A percentile compares a stretch with the other conserved stretches of the same genome.
Conservation (phyloP, 2,888 invertebrate species). For the Magallana nippona region DNA sequence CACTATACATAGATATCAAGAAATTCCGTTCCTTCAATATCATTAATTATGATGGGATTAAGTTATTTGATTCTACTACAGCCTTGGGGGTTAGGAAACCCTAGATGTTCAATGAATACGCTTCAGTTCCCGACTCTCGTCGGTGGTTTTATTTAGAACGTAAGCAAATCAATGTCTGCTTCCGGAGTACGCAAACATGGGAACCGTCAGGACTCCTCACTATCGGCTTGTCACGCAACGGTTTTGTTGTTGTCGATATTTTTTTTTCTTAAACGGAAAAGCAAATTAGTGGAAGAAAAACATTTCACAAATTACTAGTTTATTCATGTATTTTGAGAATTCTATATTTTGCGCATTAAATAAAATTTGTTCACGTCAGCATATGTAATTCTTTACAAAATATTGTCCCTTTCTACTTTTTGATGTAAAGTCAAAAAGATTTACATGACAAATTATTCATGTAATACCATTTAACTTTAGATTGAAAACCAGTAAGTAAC, state of each 20-base stretch:
- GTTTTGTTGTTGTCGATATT: neutral
- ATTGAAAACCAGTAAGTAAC: too few relatives aligned
- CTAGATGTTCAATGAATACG: neutral
- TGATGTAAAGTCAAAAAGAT: too few relatives aligned
- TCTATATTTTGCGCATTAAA: too few relatives aligned
- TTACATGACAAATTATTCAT: too few relatives aligned
- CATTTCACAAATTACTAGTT: neutral
- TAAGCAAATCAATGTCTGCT: constrained; percentile 24
- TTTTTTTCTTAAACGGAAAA: neutral
- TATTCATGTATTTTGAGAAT: too few relatives aligned
- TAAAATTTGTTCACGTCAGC: too few relatives aligned
- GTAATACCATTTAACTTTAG: too few relatives aligned
- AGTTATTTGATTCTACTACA: neutral
- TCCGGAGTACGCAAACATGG: constrained; percentile 13
- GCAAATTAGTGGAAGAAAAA: neutral
- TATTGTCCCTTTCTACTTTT: too few relatives aligned
- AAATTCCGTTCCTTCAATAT: too few relatives aligned
- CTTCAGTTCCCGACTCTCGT: neutral
- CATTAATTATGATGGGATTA: neutral
- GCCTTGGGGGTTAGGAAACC: neutral
- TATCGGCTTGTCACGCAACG: neutral
- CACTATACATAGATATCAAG: too few relatives aligned
- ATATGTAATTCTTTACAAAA: too few relatives aligned
- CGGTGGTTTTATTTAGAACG: constrained; percentile 13
- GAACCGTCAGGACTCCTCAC: neutral